Evolutionary conservation across 2,888 invertebrate species (phyloP).

Genomic region (Pachliopta kotzebuea): DNA sequence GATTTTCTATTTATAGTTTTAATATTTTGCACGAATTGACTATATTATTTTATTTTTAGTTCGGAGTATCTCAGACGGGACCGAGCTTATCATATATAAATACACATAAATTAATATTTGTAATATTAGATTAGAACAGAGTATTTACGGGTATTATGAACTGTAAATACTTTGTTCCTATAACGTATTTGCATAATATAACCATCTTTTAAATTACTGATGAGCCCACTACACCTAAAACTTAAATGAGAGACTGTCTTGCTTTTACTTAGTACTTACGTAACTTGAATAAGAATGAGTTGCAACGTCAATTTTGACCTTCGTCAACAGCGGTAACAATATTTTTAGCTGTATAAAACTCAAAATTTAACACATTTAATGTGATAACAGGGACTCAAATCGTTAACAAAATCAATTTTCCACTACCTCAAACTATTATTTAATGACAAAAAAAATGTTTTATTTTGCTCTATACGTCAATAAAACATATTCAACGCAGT

Average conservation of each 20-base stretch:
- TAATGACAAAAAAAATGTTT: too few relatives aligned
- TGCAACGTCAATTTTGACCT: neutral
- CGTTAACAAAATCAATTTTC: too few relatives aligned
- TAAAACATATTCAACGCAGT: too few relatives aligned
- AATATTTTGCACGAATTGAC: neutral
- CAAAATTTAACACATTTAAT: neutral
- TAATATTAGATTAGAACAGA: too few relatives aligned
- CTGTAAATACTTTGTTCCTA: too few relatives aligned
- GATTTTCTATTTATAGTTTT: neutral
- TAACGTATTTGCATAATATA: neutral
- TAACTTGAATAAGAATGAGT: neutral
- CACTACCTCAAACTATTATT: too few relatives aligned
- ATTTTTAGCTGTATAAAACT: neutral
- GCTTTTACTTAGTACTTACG: neutral
- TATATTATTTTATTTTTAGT: too few relatives aligned
- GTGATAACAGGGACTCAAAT: neutral
- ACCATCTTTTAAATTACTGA: neutral
- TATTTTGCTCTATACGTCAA: too few relatives aligned
- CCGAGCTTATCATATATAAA: neutral
- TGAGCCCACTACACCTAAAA: neutral
- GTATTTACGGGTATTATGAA: too few relatives aligned
- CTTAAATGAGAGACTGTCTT: neutral
- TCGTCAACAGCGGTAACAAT: neutral
- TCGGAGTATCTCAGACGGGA: neutral
- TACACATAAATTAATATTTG: too few relatives aligned